These are phyloP conservation scores for Cephus rjabovi DNA, from an alignment of 2,888 invertebrate species.

Conservation along the genomic window DNA sequence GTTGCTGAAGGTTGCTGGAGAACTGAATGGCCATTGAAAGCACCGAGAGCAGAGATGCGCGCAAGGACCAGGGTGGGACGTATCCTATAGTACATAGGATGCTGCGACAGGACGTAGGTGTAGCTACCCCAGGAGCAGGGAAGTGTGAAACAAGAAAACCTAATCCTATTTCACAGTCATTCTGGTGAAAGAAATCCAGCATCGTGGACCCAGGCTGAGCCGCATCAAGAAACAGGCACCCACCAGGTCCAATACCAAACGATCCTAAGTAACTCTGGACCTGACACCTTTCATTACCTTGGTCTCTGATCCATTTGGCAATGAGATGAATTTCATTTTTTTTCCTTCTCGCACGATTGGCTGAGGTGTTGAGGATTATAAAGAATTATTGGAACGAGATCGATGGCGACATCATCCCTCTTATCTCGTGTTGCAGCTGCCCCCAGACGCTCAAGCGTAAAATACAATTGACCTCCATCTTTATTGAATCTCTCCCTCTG, in stretches of 20 bases:
- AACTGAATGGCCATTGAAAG: constrained; percentile 18
- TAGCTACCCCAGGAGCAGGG: constrained; percentile 26
- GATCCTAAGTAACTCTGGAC: too few relatives aligned
- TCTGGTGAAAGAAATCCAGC: too few relatives aligned
- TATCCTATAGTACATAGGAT: too few relatives aligned
- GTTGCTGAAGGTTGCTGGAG: neutral
- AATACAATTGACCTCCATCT: neutral
- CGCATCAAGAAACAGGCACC: too few relatives aligned
- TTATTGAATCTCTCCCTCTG: constrained; percentile 42
- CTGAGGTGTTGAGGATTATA: neutral
- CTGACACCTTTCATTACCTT: too few relatives aligned
- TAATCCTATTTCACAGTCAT: neutral
- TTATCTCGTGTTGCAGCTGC: constrained; percentile 55
- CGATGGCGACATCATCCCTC: constrained; percentile 32
- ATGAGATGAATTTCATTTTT: neutral
- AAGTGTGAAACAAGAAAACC: constrained; percentile 52
- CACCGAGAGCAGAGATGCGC: constrained; percentile 10
- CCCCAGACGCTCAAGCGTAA: constrained; percentile 19
- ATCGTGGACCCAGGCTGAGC: too few relatives aligned
- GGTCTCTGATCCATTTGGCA: too few relatives aligned
- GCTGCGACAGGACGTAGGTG: too few relatives aligned
- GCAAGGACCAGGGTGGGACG: neutral
- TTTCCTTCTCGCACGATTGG: neutral
- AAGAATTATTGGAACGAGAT: constrained; percentile 14
- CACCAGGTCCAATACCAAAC: too few relatives aligned